phyloP scores from a whole-genome alignment of 2,113 vertebrate genomes.

The Oriolus oriolus region DNA sequence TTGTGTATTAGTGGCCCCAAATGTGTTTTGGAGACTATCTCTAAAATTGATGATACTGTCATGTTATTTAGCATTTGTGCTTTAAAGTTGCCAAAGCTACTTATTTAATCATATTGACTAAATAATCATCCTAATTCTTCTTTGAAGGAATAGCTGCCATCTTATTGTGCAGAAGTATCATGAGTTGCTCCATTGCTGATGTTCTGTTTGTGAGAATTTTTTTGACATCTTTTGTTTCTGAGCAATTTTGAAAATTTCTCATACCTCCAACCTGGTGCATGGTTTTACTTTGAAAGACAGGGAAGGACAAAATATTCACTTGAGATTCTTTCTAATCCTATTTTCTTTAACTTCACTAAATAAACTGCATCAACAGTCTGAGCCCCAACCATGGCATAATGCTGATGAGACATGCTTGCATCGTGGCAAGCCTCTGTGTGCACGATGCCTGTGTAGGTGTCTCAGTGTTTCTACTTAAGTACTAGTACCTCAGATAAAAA shows the following conservation, averaged over 20 bases:
- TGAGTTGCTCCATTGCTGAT: neutral
- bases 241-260: neutral
- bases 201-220: neutral
- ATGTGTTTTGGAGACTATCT: neutral
- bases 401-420: neutral
- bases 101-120: neutral
- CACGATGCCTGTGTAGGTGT: neutral
- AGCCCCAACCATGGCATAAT: neutral
- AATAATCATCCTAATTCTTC: neutral
- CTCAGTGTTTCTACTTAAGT: neutral
- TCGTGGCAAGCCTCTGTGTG: neutral
- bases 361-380: neutral
- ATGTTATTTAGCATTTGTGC: neutral
- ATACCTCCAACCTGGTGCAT: neutral
- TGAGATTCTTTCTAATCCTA: neutral
- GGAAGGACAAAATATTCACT: neutral
- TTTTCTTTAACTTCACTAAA: neutral
- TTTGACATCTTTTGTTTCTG: neutral
- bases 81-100: neutral
- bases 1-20: neutral
- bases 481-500: neutral
- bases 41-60: neutral
- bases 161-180: neutral
- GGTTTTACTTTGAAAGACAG: neutral
- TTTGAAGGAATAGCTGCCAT: neutral